A percentile compares a stretch with the other conserved stretches of the same genome.
Evolutionary conservation across 2,797 vertebrate genomes (phyloP).

Genomic region (Staurois parvus): DNA sequence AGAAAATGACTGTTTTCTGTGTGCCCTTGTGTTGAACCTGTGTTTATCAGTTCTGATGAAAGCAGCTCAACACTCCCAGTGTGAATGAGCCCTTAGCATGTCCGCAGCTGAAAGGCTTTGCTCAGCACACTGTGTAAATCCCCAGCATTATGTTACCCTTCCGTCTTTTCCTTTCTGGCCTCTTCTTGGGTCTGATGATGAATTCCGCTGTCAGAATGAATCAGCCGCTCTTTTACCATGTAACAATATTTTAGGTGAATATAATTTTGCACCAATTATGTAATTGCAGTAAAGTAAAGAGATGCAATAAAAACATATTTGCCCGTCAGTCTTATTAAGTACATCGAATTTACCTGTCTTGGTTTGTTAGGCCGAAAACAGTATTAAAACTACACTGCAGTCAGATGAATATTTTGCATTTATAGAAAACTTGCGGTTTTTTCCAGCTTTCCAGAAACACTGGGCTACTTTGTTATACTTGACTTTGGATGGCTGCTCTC

Average conservation of each 20-base stretch:
- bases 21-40: too few relatives aligned
- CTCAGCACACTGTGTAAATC: background rate
- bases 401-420: background rate
- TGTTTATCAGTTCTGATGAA: too few relatives aligned
- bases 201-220: constrained; percentile 3
- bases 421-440: background rate
- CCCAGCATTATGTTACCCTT: background rate
- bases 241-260: background rate
- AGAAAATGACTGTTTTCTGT: too few relatives aligned
- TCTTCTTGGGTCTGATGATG: background rate
- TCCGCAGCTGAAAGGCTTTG: background rate
- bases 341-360: background rate
- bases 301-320: background rate
- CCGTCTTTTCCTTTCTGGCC: background rate
- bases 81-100: too few relatives aligned
- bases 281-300: background rate
- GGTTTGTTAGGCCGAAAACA: background rate
- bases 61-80: too few relatives aligned
- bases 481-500: background rate
- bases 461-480: too few relatives aligned
- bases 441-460: background rate
- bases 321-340: background rate
- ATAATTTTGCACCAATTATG: background rate
- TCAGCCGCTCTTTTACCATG: background rate
- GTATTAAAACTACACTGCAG: background rate